phyloP scores from a whole-genome alignment of 2,888 invertebrate genomes.

The Caenorhabditis japonica region DNA sequence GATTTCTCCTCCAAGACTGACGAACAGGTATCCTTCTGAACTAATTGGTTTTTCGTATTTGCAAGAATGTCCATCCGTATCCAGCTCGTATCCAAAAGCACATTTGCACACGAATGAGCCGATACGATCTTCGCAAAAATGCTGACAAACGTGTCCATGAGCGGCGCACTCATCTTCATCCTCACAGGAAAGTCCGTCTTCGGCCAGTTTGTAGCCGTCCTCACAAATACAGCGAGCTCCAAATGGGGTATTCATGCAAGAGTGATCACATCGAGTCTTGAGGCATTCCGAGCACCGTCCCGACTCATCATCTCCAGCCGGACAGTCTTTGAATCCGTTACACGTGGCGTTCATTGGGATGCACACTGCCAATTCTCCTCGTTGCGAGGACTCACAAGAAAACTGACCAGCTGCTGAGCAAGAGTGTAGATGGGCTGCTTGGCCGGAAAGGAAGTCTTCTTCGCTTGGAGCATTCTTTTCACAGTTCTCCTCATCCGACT shows the following conservation, averaged over 20 bases:
- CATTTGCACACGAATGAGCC: slow-evolving; percentile 61
- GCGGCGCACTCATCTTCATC: slow-evolving; percentile 53
- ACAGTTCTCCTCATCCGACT: slow-evolving; percentile 51
- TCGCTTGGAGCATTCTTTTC: not conserved
- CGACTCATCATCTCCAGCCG: slow-evolving; percentile 77
- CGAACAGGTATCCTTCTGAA: slow-evolving; percentile 28
- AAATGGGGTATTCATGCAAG: slow-evolving; percentile 32
- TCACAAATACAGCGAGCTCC: slow-evolving; percentile 46
- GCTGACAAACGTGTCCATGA: slow-evolving; percentile 11
- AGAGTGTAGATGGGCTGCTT: not conserved
- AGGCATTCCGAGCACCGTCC: slow-evolving; percentile 57
- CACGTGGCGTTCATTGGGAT: slow-evolving; percentile 66
- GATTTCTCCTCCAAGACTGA: slow-evolving; percentile 40
- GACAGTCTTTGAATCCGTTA: slow-evolving; percentile 77
- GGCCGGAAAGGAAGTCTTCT: slow-evolving; percentile 2
- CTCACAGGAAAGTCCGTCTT: slow-evolving; percentile 45
- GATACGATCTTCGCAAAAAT: slow-evolving; percentile 15
- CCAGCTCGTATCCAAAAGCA: slow-evolving; percentile 55
- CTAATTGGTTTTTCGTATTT: not conserved
- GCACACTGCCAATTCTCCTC: slow-evolving; percentile 35
- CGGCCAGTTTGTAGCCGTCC: slow-evolving; percentile 21
- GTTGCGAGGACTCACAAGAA: slow-evolving; percentile 1
- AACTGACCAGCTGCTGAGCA: slow-evolving; percentile 7
- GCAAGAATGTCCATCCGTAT: slow-evolving; percentile 54
- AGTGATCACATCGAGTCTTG: slow-evolving; percentile 27